phyloP scores from a whole-genome alignment of 2,797 vertebrate species.

The Tachyglossus aculeatus region DNA sequence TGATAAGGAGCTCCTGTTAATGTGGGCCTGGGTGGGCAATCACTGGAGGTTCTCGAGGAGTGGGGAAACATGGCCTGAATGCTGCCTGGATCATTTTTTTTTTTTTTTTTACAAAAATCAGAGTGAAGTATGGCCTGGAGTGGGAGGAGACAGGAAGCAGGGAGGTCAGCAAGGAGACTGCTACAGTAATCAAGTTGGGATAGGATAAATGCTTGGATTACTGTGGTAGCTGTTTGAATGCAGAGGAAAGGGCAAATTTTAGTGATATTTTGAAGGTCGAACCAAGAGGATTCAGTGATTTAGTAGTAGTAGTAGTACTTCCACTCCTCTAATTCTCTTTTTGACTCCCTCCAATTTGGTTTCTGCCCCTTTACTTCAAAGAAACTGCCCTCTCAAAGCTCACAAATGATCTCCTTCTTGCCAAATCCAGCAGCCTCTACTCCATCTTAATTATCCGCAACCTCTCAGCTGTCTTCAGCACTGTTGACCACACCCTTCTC shows the following conservation, averaged over 20 bases:
- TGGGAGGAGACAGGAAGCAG: not conserved
- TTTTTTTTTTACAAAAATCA: too few species aligned
- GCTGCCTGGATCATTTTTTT: too few species aligned
- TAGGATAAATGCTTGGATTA: not conserved
- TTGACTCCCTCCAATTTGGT: not conserved
- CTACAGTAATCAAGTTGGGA: not conserved
- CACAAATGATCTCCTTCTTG: not conserved
- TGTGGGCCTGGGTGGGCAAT: too few species aligned
- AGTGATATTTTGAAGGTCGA: not conserved
- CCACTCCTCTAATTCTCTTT: not conserved
- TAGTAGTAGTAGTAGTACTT: not conserved
- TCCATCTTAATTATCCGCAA: conserved; percentile 14
- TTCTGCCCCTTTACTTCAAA: not conserved
- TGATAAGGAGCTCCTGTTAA: too few species aligned
- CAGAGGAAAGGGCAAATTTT: not conserved
- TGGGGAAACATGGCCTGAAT: too few species aligned
- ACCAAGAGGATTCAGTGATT: not conserved
- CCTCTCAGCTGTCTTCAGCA: not conserved
- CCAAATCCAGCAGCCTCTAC: too few species aligned
- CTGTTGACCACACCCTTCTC: not conserved
- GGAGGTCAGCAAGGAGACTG: too few species aligned
- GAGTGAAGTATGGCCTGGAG: not conserved
- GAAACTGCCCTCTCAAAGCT: not conserved
- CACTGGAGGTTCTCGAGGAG: too few species aligned
- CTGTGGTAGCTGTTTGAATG: not conserved